Conservation (phyloP, 1,140 invertebrate genomes). For the Aporrectodea caliginosa region DNA sequence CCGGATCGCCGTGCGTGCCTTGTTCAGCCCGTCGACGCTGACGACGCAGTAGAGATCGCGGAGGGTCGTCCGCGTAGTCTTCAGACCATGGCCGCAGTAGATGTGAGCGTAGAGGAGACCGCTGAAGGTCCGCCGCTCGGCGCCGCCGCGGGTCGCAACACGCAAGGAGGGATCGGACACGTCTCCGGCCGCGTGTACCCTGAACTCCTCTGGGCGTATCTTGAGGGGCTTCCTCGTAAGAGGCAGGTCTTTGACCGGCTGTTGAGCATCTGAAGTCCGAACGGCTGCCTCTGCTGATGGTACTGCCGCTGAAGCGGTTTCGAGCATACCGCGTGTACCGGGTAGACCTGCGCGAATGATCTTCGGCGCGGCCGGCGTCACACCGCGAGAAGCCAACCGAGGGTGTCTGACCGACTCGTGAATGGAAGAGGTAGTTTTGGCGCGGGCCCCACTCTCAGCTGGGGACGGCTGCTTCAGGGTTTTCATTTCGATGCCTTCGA, state of each 20-base stretch:
- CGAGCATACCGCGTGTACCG: slow-evolving; percentile 72
- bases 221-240: slow-evolving; percentile 50
- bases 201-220: slow-evolving; percentile 51
- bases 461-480: background rate
- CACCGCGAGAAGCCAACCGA: background rate
- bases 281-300: background rate
- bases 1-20: slow-evolving; percentile 93
- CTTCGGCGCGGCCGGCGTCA: background rate
- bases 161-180: slow-evolving; percentile 38
- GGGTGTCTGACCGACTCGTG: background rate
- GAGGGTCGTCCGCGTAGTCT: slow-evolving; percentile 65
- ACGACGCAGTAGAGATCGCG: slow-evolving; percentile 90
- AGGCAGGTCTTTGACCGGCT: slow-evolving; percentile 45
- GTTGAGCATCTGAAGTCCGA: background rate
- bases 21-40: slow-evolving; percentile 93
- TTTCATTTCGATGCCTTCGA: background rate
- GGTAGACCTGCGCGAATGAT: background rate
- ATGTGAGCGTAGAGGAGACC: slow-evolving; percentile 87
- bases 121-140: slow-evolving; percentile 64
- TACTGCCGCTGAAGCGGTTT: slow-evolving; percentile 27
- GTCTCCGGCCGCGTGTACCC: slow-evolving; percentile 42
- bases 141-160: slow-evolving; percentile 39
- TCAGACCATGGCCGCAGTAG: slow-evolving; percentile 78
- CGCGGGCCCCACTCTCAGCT: background rate
- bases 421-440: background rate